Evolutionary conservation across 2,888 invertebrate genomes (phyloP).

Genomic region (Disparrhopalites patrizii): DNA sequence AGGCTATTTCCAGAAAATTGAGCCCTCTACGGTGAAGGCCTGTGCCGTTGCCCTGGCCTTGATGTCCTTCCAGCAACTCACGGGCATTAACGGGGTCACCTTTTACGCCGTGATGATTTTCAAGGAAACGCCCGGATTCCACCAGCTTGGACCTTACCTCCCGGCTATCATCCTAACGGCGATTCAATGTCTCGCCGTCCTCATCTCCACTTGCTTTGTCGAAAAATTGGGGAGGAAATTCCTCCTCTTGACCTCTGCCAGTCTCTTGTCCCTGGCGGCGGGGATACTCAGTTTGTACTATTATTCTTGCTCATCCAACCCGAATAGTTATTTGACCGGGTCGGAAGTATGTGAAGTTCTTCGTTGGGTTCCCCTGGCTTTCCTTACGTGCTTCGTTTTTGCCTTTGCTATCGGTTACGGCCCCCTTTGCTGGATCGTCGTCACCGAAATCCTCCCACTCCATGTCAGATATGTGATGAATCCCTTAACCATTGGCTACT

Average conservation of each 20-base stretch:
- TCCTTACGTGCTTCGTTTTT: constrained; percentile 36
- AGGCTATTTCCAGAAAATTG: not conserved
- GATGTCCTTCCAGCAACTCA: constrained; percentile 43
- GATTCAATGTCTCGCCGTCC: constrained; percentile 38
- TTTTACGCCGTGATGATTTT: constrained; percentile 44
- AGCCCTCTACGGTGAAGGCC: constrained; percentile 32
- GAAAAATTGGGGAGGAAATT: constrained; percentile 40
- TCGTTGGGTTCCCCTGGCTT: constrained; percentile 36
- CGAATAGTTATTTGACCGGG: not conserved
- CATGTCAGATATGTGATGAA: constrained; percentile 35
- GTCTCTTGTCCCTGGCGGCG: constrained; percentile 28
- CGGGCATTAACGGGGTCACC: constrained; percentile 45
- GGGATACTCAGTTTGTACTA: constrained; percentile 33
- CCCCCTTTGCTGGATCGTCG: constrained; percentile 40
- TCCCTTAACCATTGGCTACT: constrained; percentile 41
- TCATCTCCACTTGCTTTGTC: constrained; percentile 40
- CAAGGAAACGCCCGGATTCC: constrained; percentile 27
- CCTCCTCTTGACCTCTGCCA: constrained; percentile 32
- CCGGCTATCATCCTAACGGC: constrained; percentile 39
- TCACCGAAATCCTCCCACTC: constrained; percentile 36
- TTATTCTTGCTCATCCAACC: constrained; percentile 30
- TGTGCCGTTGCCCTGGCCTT: constrained; percentile 39
- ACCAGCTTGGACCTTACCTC: constrained; percentile 28
- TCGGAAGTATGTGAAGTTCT: constrained; percentile 13
- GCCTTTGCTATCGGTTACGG: constrained; percentile 41